Evolutionary conservation across 2,797 vertebrate genomes (phyloP).

Genomic region (Hippopotamyrus pictus): DNA sequence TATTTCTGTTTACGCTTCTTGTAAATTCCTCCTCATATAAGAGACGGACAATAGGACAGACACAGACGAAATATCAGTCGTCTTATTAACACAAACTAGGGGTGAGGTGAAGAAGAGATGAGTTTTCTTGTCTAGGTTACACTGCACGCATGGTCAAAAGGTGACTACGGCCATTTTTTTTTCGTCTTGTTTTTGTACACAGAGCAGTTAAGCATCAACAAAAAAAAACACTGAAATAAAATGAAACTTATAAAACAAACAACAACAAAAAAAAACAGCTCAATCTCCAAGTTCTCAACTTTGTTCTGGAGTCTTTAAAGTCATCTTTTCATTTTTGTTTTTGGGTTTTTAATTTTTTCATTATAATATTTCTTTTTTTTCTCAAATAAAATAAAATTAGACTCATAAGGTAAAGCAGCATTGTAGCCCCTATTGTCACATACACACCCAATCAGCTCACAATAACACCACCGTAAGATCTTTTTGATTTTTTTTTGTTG

Average conservation of each 20-base stretch:
- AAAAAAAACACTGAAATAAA: conserved; percentile 33
- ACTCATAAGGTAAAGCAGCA: conserved; percentile 67
- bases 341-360: conserved; percentile 46
- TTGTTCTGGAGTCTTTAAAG: conserved; percentile 65
- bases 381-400: conserved; percentile 52
- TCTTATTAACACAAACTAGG: conserved; percentile 64
- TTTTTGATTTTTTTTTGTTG: conserved; percentile 22
- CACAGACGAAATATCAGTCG: conserved; percentile 61
- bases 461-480: conserved; percentile 31
- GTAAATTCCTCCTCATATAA: conserved; percentile 66
- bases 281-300: conserved; percentile 48
- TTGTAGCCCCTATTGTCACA: conserved; percentile 51
- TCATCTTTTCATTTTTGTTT: conserved; percentile 47
- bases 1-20: conserved; percentile 62
- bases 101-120: conserved; percentile 54
- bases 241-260: conserved; percentile 43
- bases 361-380: conserved; percentile 40
- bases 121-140: conserved; percentile 47
- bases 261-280: conserved; percentile 39
- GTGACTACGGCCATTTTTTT: conserved; percentile 63
- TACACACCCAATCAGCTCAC: conserved; percentile 53
- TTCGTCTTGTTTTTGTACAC: conserved; percentile 58
- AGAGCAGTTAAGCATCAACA: conserved; percentile 65
- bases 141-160: conserved; percentile 74
- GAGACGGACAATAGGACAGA: conserved; percentile 63